A percentile compares a stretch with the other conserved stretches of the same genome.
phyloP scores from a whole-genome alignment of 1,140 invertebrate species.

The Papilio machaon region DNA sequence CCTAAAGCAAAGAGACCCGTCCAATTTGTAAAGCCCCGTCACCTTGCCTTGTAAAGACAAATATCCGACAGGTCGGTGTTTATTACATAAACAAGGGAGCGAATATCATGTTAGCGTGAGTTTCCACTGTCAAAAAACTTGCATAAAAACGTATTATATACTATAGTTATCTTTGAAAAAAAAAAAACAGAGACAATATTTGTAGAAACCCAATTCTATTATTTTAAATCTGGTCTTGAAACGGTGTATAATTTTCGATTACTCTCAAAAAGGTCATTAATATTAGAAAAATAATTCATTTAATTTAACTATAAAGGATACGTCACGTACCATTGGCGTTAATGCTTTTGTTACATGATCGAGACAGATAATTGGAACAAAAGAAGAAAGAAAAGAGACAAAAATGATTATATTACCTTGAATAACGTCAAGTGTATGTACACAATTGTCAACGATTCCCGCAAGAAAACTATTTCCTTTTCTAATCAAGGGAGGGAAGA shows the following conservation, averaged over 20 bases:
- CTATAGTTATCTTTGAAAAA: background rate
- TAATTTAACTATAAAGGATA: too few relatives aligned
- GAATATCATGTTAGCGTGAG: background rate
- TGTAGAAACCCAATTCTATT: too few relatives aligned
- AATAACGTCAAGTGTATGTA: background rate
- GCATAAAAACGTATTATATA: background rate
- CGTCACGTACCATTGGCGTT: too few relatives aligned
- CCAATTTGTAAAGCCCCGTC: constrained; percentile 10
- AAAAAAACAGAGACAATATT: background rate
- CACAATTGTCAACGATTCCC: constrained; percentile 1
- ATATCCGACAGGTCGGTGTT: constrained; percentile 32
- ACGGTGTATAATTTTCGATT: too few relatives aligned
- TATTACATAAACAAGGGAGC: constrained; percentile 12
- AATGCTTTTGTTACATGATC: background rate
- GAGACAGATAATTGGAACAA: background rate
- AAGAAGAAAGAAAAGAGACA: background rate
- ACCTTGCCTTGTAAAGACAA: constrained; percentile 16
- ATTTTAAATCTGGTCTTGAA: too few relatives aligned
- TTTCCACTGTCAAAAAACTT: background rate
- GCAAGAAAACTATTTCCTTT: constrained; percentile 4
- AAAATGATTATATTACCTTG: background rate
- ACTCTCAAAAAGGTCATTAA: too few relatives aligned
- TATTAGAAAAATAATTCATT: too few relatives aligned
- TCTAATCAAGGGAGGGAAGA: constrained; percentile 10
- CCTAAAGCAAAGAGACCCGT: background rate